Evolutionary conservation across 2,113 vertebrate species (phyloP).

Genomic region (Montifringilla adamsi): DNA sequence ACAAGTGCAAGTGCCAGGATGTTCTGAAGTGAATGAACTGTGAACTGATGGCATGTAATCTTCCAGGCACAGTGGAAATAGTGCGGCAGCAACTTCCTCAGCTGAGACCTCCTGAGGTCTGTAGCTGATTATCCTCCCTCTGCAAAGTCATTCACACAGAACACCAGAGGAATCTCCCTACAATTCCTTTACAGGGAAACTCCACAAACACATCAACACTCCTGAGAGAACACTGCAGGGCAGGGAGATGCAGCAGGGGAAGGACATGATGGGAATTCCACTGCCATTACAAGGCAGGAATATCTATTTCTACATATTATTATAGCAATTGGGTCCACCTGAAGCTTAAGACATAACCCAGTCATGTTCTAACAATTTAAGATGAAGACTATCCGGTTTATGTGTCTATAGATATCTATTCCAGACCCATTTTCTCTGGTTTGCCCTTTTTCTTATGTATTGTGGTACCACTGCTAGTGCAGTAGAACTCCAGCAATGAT

Average conservation of each 20-base stretch:
- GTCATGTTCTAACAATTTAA: background rate
- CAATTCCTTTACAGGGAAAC: background rate
- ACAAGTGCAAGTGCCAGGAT: background rate
- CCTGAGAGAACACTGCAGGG: background rate
- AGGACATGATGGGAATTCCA: slow-evolving; percentile 24
- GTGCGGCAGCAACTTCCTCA: background rate
- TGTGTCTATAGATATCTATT: background rate
- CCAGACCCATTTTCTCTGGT: background rate
- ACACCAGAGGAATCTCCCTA: background rate
- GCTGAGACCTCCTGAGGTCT: background rate
- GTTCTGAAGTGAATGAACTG: background rate
- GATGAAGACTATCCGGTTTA: background rate
- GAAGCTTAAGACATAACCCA: background rate
- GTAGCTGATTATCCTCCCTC: background rate
- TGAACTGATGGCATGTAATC: background rate
- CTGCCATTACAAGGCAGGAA: background rate
- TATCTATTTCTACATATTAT: background rate
- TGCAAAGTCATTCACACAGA: background rate
- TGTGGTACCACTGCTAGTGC: background rate
- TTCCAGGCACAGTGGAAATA: background rate
- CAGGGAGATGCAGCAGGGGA: background rate
- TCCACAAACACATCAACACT: background rate
- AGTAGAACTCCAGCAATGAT: background rate
- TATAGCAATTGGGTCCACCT: background rate
- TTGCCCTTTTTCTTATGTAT: background rate